These are phyloP conservation scores for Lytechinus pictus DNA, from an alignment of 35 echinoderm and acorn worm genomes.

Conservation along the genomic window DNA sequence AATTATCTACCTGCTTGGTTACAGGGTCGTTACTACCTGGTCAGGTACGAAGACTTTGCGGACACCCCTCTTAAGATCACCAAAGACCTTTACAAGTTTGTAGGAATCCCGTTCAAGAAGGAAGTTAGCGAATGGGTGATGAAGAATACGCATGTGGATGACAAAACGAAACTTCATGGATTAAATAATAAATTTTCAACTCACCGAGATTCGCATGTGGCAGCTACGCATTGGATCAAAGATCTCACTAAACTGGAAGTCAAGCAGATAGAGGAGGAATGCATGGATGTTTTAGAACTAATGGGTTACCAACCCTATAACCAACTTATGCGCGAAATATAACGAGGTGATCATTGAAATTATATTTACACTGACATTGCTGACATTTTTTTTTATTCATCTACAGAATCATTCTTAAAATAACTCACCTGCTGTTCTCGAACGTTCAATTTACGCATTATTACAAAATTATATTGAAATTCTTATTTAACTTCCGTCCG, in stretches of 20 bases:
- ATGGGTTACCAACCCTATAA: conserved; percentile 62
- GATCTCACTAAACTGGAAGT: conserved; percentile 67
- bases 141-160: conserved; percentile 63
- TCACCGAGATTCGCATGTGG: conserved; percentile 69
- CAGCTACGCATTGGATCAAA: conserved; percentile 71
- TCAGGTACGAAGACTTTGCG: conserved; percentile 90
- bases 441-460: too few species aligned
- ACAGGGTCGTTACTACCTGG: conserved; percentile 71
- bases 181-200: conserved; percentile 67
- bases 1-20: conserved; percentile 70
- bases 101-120: conserved; percentile 66
- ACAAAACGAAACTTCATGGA: not conserved
- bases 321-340: not conserved
- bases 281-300: conserved; percentile 75
- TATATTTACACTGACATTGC: too few species aligned
- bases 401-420: too few species aligned
- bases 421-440: too few species aligned
- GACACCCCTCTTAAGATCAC: conserved; percentile 63
- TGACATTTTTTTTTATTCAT: too few species aligned
- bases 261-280: conserved; percentile 69
- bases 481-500: too few species aligned
- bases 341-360: not conserved
- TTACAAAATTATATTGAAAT: too few species aligned
- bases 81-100: conserved; percentile 80
- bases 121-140: conserved; percentile 72